phyloP scores from a whole-genome alignment of 1,140 invertebrate genomes.

The Antheraea mylitta region DNA sequence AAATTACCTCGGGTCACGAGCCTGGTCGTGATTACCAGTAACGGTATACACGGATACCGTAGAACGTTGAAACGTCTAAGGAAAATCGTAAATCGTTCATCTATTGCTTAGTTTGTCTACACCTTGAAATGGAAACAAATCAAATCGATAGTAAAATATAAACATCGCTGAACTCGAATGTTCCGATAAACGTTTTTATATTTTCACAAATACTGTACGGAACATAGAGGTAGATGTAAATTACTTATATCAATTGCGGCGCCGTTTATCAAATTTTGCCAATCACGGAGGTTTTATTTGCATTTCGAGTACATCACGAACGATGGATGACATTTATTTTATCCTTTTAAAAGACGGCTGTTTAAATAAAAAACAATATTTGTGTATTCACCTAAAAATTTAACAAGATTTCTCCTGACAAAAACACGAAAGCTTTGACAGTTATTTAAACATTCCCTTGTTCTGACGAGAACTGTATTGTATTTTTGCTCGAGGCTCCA shows the following conservation, averaged over 20 bases:
- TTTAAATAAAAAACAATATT: slow-evolving; percentile 60
- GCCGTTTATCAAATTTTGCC: slow-evolving; percentile 27
- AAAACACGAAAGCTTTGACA: slow-evolving; percentile 53
- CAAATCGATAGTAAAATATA: no score
- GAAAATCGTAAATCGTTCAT: slow-evolving; percentile 48
- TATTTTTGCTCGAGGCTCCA: slow-evolving; percentile 31
- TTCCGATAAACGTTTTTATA: background rate
- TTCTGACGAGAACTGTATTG: slow-evolving; percentile 31
- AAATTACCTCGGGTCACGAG: slow-evolving; percentile 49
- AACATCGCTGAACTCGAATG: background rate
- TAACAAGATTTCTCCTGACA: slow-evolving; percentile 54
- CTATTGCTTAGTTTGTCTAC: slow-evolving; percentile 39
- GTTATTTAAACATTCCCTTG: slow-evolving; percentile 59
- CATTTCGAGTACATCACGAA: slow-evolving; percentile 47
- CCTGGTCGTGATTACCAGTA: slow-evolving; percentile 1
- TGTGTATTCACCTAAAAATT: slow-evolving; percentile 54
- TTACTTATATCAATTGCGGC: slow-evolving; percentile 9
- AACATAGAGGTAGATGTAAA: background rate
- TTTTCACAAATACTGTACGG: background rate
- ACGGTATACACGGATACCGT: slow-evolving; percentile 18
- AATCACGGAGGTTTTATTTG: slow-evolving; percentile 47
- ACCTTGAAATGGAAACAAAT: slow-evolving; percentile 17
- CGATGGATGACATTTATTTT: slow-evolving; percentile 51
- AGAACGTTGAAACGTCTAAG: slow-evolving; percentile 16
- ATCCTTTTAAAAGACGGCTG: slow-evolving; percentile 49